Percentiles rank a stretch among this genome's conserved stretches.
phyloP scores from a whole-genome alignment of 2,113 vertebrate species.

The Chaenocephalus aceratus region DNA sequence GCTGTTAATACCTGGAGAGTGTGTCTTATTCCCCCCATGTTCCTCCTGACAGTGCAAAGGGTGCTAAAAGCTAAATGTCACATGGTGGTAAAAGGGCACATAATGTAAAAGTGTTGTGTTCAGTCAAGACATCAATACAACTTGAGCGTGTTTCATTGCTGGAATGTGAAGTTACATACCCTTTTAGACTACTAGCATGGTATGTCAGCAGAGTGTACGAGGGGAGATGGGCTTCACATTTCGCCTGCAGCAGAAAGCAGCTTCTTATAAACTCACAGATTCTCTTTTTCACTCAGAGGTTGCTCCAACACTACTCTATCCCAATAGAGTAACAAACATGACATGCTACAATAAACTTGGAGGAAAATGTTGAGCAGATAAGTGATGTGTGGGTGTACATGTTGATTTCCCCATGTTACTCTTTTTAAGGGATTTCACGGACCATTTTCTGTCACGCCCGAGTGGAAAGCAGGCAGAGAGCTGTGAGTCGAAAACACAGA shows the following conservation, averaged over 20 bases:
- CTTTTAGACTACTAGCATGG: neutral
- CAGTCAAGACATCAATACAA: slow-evolving; percentile 18
- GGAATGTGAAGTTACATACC: slow-evolving; percentile 20
- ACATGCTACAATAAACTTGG: slow-evolving; percentile 10
- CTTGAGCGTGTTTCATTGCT: slow-evolving; percentile 13
- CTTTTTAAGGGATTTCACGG: neutral
- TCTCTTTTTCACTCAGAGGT: slow-evolving; percentile 11
- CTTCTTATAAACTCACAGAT: slow-evolving; percentile 7
- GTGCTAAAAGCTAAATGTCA: slow-evolving; percentile 24
- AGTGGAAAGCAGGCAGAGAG: neutral
- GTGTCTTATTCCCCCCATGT: slow-evolving; percentile 4
- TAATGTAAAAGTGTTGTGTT: neutral
- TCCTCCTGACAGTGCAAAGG: slow-evolving; percentile 13
- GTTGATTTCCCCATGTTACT: neutral
- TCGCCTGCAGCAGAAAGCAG: neutral
- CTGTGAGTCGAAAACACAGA: too few relatives aligned
- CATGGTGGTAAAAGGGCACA: slow-evolving; percentile 39
- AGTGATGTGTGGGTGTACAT: neutral
- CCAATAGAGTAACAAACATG: neutral
- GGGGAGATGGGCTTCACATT: neutral
- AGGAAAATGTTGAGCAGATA: neutral
- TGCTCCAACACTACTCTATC: neutral
- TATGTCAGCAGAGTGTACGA: neutral
- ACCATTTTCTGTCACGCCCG: neutral
- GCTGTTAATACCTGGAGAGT: slow-evolving; percentile 49